Percentiles rank a stretch among this genome's conserved stretches.
phyloP scores from a whole-genome alignment of 2,888 invertebrate species.

The Hesperia comma region DNA sequence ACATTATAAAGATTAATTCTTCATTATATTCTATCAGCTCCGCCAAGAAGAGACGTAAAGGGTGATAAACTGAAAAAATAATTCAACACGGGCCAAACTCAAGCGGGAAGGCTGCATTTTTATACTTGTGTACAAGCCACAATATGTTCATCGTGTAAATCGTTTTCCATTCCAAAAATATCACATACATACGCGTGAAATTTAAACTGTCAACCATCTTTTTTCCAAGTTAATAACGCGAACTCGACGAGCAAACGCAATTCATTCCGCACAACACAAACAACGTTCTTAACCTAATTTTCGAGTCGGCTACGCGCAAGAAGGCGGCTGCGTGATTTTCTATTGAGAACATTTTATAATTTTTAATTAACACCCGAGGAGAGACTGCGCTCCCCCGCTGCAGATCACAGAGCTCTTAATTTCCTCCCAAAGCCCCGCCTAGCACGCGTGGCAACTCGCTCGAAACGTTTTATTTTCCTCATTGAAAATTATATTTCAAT shows the following conservation, averaged over 20 bases:
- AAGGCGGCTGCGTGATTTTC: slow-evolving; percentile 22
- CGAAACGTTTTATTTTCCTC: not conserved
- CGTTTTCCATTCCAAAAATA: too few relatives aligned
- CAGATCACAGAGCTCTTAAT: slow-evolving; percentile 10
- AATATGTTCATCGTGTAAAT: too few relatives aligned
- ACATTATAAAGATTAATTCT: not conserved
- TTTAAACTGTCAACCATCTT: too few relatives aligned
- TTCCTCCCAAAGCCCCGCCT: not conserved
- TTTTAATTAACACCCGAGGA: slow-evolving; percentile 34
- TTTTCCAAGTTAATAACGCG: too few relatives aligned
- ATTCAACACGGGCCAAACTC: too few relatives aligned
- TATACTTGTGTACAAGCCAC: too few relatives aligned
- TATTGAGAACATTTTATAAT: slow-evolving; percentile 23
- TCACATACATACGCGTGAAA: too few relatives aligned
- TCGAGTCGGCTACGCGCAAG: slow-evolving; percentile 10
- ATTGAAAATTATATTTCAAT: slow-evolving; percentile 1
- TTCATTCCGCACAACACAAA: too few relatives aligned
- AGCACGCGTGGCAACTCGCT: not conserved
- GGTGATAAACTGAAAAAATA: too few relatives aligned
- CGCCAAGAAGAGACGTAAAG: too few relatives aligned
- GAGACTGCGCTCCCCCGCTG: slow-evolving; percentile 3
- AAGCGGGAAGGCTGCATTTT: too few relatives aligned
- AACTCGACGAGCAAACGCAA: too few relatives aligned
- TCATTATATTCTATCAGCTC: not conserved
- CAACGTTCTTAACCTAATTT: slow-evolving; percentile 10